Conservation (phyloP, 2,113 vertebrate genomes). For the Alouatta palliata region DNA sequence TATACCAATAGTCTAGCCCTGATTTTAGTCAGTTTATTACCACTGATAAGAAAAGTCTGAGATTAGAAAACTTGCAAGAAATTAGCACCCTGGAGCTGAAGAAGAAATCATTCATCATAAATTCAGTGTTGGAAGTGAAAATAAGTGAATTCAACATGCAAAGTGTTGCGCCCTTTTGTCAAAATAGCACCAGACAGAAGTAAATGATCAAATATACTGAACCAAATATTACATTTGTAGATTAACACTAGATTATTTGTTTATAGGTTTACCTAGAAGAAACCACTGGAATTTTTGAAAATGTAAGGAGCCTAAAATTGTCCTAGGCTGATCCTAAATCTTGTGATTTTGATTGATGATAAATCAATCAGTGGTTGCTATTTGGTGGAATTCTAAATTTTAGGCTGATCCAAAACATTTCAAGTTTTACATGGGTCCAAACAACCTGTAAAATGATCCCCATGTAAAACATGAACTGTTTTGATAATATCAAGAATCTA, state of each 20-base stretch:
- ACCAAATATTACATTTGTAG: neutral
- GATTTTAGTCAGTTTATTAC: neutral
- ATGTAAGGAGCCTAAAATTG: neutral
- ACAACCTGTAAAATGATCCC: too few species aligned
- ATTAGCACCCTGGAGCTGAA: neutral
- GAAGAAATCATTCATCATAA: neutral
- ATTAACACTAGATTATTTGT: neutral
- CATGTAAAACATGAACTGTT: neutral
- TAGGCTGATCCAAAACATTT: too few species aligned
- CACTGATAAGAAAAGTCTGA: neutral
- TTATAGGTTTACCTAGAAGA: neutral
- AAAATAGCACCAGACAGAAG: neutral
- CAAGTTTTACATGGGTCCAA: too few species aligned
- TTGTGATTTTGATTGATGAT: neutral
- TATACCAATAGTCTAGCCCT: neutral
- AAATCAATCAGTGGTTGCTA: too few species aligned
- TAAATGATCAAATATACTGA: neutral
- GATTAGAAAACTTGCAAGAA: neutral
- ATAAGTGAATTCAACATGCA: neutral
- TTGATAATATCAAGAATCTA: neutral
- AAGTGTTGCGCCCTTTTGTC: neutral
- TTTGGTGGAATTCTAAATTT: too few species aligned
- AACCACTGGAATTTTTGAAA: neutral
- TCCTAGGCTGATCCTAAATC: neutral
- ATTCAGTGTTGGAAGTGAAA: neutral